Evolutionary conservation across 1,140 invertebrate species (phyloP).

Genomic region (Sitophilus oryzae): DNA sequence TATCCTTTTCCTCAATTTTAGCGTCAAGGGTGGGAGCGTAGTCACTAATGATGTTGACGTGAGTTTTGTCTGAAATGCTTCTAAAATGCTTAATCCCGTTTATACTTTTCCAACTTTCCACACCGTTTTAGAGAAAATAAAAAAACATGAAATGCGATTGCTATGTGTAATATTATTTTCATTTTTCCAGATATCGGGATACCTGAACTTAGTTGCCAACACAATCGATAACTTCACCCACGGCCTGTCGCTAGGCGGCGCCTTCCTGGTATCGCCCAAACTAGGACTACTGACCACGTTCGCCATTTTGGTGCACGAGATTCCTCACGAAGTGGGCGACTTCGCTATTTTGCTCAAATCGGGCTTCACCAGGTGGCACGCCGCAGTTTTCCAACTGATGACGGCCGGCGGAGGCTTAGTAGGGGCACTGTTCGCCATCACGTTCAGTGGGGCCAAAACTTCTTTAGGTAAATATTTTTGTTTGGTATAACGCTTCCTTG

Average conservation of each 20-base stretch:
- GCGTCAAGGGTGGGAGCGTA: too few relatives aligned
- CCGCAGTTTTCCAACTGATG: constrained; percentile 84
- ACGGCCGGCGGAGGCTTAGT: constrained; percentile 83
- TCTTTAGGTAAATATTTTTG: constrained; percentile 57
- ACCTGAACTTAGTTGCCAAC: constrained; percentile 92
- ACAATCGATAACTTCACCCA: constrained; percentile 97
- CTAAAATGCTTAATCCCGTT: too few relatives aligned
- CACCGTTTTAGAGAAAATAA: too few relatives aligned
- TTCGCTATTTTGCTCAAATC: constrained; percentile 94
- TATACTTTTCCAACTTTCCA: too few relatives aligned
- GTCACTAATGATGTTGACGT: too few relatives aligned
- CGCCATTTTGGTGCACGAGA: constrained; percentile 93
- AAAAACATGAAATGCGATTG: too few relatives aligned
- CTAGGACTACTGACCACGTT: constrained; percentile 88
- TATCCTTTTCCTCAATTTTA: too few relatives aligned
- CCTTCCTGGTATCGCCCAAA: constrained; percentile 82
- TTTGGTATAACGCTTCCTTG: neutral
- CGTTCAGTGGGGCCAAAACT: constrained; percentile 71
- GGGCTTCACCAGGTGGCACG: constrained; percentile 88
- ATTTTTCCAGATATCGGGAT: constrained; percentile 69
- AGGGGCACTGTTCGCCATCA: constrained; percentile 80
- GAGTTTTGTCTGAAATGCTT: too few relatives aligned
- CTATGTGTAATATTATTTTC: too few relatives aligned
- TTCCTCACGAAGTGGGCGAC: constrained; percentile 96
- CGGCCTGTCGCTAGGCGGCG: constrained; percentile 91